A percentile compares a stretch with the other conserved stretches of the same genome.
phyloP scores from a whole-genome alignment of 2,113 vertebrate genomes.

The Malurus alboscapulatus region DNA sequence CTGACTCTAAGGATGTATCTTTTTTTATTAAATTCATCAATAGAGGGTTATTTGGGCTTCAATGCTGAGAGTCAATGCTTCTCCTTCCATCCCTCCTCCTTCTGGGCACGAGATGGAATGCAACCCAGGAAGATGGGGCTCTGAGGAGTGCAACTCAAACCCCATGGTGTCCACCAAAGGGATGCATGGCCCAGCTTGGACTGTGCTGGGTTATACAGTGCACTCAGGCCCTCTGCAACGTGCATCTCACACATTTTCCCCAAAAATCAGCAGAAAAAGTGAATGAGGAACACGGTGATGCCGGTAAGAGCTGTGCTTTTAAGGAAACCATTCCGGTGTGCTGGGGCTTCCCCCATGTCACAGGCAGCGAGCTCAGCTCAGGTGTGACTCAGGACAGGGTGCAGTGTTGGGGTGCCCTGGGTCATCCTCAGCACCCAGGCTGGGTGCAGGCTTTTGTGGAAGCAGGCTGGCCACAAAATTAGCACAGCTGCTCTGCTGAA shows the following conservation, averaged over 20 bases:
- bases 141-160: neutral
- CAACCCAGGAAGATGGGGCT: neutral
- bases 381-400: neutral
- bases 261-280: neutral
- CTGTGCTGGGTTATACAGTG: neutral
- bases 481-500: neutral
- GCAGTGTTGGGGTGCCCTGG: neutral
- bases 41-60: neutral
- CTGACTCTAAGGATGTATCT: neutral
- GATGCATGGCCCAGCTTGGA: neutral
- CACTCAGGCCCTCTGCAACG: neutral
- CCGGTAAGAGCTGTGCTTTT: neutral
- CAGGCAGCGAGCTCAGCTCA: neutral
- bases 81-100: neutral
- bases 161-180: neutral
- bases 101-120: neutral
- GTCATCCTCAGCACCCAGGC: neutral
- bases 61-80: neutral
- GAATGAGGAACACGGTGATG: neutral
- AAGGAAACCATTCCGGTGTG: rapidly evolving
- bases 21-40: rapidly evolving
- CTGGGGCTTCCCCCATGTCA: neutral
- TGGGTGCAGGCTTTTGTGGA: neutral
- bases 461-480: neutral
- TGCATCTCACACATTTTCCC: too few relatives aligned